Percentiles rank a stretch among this genome's conserved stretches.
Conservation (phyloP, 2,888 invertebrate genomes). For the Lysandra coridon region DNA sequence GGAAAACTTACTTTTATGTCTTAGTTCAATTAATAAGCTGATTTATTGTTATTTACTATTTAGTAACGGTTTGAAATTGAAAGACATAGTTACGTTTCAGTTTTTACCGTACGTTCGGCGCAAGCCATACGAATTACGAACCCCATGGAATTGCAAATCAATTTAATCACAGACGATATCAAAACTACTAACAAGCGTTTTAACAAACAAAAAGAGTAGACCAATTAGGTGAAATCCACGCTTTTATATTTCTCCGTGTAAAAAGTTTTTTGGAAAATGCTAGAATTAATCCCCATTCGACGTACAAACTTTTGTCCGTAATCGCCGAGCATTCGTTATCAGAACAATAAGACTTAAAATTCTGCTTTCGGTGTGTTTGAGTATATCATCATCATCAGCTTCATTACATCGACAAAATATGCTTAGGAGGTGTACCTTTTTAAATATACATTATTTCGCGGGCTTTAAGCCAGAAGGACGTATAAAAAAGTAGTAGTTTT, state of each 20-base stretch:
- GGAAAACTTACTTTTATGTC: too few relatives aligned
- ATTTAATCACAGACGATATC: conserved; percentile 24
- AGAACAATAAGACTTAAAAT: conserved; percentile 38
- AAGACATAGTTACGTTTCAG: neutral
- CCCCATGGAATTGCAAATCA: neutral
- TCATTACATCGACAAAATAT: neutral
- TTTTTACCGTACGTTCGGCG: neutral
- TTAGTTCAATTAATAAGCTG: too few relatives aligned
- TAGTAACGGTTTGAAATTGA: too few relatives aligned
- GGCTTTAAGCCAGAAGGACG: too few relatives aligned
- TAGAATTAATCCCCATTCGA: conserved; percentile 39
- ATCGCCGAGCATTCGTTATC: conserved; percentile 38
- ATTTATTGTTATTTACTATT: too few relatives aligned
- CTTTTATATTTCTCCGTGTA: conserved; percentile 32
- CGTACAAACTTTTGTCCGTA: conserved; percentile 40
- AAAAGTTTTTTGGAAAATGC: conserved; percentile 34
- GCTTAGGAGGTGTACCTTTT: too few relatives aligned
- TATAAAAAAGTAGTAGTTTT: too few relatives aligned
- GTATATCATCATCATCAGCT: neutral
- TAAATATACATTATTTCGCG: too few relatives aligned
- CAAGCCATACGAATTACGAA: neutral
- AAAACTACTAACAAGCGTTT: conserved; percentile 33
- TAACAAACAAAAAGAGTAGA: conserved; percentile 30
- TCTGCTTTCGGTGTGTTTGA: conserved; percentile 35
- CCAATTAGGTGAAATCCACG: conserved; percentile 34